Evolutionary conservation across 2,797 vertebrate genomes (phyloP), one percentile per base, ranked within the genome.

Genomic region (Toxotes lorentzi): DNA sequence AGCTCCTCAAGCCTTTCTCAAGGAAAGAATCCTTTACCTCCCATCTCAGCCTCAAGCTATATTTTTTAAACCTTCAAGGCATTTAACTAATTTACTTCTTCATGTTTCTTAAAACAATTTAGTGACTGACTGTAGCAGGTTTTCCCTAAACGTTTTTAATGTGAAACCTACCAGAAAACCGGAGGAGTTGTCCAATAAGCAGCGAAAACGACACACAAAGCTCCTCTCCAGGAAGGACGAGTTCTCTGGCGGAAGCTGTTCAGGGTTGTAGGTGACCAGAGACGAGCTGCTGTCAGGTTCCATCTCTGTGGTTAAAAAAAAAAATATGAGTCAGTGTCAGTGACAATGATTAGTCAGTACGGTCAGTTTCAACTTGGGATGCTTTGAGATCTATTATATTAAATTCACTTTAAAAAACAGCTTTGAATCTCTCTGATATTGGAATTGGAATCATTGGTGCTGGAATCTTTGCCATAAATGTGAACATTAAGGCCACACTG

Each of bases 151-250:
- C 17, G 0, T 14, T 45, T 41, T 7, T 2, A 14, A 43, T 19
- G 27, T 24, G 6, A 8, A 16, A 83, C 88, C 70, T 79, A 97
- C 96, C 95, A 96, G 91, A 75, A 97, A 97, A 60, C 96, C 96
- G 0, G 95, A 96, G 38, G 96, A 97, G 82, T 95, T 97, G 88
- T 97, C 96, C 68, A 96, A 90, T 3, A 97, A 93, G 92, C 96
- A 97, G 79, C 95, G 94, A 81, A 97, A 96, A 59, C 94, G 95
- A 73, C 96, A 97, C 67, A 95, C 84, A 57, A 97, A 97, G 87
- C 78, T 96, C 69, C 95, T 95, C 86, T 97, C 96, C 74, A 94
- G 9, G 16, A 93, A 96, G 70, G 91, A 94, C 0, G 88, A 92
- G 76, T 95, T 93, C 74, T 96, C 91, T 0, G 89, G 92, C 1